Conservation (phyloP, 2,113 vertebrate species). For the Rallus limicola region DNA sequence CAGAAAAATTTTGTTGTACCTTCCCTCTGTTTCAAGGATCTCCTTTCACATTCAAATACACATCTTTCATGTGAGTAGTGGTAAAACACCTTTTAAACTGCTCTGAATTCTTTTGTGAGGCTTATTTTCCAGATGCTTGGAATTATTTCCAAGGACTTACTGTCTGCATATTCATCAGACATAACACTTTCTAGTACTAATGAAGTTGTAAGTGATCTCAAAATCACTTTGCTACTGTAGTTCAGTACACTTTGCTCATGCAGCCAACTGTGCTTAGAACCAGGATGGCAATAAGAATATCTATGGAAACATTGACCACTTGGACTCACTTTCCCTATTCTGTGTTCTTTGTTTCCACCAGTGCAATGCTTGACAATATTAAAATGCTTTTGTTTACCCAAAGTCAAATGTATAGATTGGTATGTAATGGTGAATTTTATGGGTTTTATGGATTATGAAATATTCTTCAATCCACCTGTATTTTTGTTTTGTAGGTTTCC, state of each 20-base stretch:
- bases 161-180: not conserved
- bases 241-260: not conserved
- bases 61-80: not conserved
- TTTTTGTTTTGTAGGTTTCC: slow-evolving; percentile 83
- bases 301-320: not conserved
- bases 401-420: not conserved
- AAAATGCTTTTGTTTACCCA: not conserved
- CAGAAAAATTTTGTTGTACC: not conserved
- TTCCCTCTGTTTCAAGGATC: not conserved
- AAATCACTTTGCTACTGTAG: not conserved
- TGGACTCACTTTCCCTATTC: not conserved
- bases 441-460: not conserved
- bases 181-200: not conserved
- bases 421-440: not conserved
- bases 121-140: not conserved
- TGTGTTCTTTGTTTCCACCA: not conserved
- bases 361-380: not conserved
- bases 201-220: not conserved
- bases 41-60: not conserved
- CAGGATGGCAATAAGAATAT: not conserved
- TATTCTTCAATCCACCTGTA: not conserved
- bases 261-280: not conserved
- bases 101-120: not conserved
- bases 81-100: not conserved
- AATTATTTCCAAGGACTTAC: not conserved